phyloP scores from a whole-genome alignment of 2,888 invertebrate genomes.

The Dicycla oo region DNA sequence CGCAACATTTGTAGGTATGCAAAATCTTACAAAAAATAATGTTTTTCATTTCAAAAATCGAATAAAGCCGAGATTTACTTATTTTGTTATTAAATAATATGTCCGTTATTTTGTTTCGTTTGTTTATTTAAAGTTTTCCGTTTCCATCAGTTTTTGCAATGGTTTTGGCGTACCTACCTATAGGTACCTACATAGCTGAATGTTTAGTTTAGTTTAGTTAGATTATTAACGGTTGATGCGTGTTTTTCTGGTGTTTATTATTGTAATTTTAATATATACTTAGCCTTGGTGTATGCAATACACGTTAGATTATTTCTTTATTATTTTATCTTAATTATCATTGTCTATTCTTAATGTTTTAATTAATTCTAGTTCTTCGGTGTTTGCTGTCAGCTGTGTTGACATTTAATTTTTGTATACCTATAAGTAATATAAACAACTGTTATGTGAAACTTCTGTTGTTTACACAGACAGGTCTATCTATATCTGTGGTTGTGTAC shows the following conservation, averaged over 20 bases:
- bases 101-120: not conserved
- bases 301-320: slow-evolving; percentile 34
- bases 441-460: not conserved
- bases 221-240: not conserved
- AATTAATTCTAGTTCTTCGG: not conserved
- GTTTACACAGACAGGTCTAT: too few relatives aligned
- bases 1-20: not conserved
- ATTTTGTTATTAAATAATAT: too few relatives aligned
- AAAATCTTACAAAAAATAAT: not conserved
- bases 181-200: too few relatives aligned
- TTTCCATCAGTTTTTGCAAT: not conserved
- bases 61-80: too few relatives aligned
- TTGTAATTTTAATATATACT: too few relatives aligned
- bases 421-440: not conserved
- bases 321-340: too few relatives aligned
- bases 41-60: too few relatives aligned
- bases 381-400: not conserved
- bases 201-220: too few relatives aligned
- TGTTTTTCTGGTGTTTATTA: slow-evolving; percentile 4
- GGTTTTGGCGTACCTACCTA: not conserved
- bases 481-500: too few relatives aligned
- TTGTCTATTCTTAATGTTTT: slow-evolving; percentile 3
- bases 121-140: not conserved
- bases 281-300: slow-evolving; percentile 41
- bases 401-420: not conserved